Conservation (phyloP, 1,140 invertebrate species). For the Drosophila malerkotliana region DNA sequence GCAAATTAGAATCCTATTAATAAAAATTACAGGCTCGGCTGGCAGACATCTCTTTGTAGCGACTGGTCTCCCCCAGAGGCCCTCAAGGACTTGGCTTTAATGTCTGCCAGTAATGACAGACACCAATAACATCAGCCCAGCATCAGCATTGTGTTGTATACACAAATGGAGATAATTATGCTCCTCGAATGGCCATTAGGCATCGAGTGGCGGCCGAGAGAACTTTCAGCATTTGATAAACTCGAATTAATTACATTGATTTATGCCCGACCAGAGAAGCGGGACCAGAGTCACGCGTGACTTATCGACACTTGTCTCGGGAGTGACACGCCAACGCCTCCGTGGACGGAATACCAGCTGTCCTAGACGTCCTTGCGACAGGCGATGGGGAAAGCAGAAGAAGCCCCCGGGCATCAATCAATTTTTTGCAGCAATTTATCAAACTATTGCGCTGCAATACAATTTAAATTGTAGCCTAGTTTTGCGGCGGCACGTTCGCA, state of each 20-base stretch:
- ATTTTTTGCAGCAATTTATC: conserved; percentile 76
- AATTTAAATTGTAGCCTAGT: conserved; percentile 75
- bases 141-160: conserved; percentile 19
- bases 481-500: conserved; percentile 68
- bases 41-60: conserved; percentile 1
- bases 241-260: conserved; percentile 80
- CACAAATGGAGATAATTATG: conserved; percentile 73
- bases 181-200: conserved; percentile 67
- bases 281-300: conserved; percentile 58
- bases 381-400: background rate
- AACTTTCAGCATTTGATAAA: conserved; percentile 61
- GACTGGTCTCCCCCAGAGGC: background rate
- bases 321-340: conserved; percentile 52
- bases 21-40: conserved; percentile 57
- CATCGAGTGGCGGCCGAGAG: conserved; percentile 8
- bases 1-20: conserved; percentile 70
- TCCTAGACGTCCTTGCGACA: conserved; percentile 9
- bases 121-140: conserved; percentile 25
- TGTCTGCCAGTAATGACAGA: conserved; percentile 65
- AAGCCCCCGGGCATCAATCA: conserved; percentile 61
- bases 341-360: background rate
- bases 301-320: conserved; percentile 60
- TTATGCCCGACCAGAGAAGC: conserved; percentile 52
- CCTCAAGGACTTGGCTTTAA: conserved; percentile 10
- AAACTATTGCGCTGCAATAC: conserved; percentile 69